Conservation (phyloP, 2,797 vertebrate genomes). For the Platalea minor region DNA sequence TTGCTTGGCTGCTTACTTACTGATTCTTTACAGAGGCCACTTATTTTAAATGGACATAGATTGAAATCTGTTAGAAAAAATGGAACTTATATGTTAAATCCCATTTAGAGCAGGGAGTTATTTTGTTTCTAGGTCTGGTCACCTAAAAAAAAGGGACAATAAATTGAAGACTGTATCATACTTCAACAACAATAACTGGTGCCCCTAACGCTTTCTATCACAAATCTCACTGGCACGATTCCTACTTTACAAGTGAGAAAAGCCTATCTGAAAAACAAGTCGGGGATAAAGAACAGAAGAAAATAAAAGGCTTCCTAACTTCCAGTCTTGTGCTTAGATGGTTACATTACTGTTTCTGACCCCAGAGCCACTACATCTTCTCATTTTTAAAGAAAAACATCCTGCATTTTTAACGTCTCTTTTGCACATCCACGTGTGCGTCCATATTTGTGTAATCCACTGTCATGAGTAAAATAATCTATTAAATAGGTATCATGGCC, state of each 20-base stretch:
- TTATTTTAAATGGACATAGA: conserved; percentile 20
- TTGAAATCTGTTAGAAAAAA: conserved; percentile 14
- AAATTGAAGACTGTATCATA: not conserved
- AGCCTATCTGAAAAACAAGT: not conserved
- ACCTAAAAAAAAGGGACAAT: not conserved
- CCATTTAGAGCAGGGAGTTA: not conserved
- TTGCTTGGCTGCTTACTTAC: conserved; percentile 41
- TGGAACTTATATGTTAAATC: not conserved
- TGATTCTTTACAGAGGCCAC: conserved; percentile 30
- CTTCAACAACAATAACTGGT: not conserved
- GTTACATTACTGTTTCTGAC: not conserved
- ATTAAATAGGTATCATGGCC: not conserved
- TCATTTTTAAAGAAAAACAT: not conserved
- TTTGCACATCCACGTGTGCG: not conserved
- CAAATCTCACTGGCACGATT: not conserved
- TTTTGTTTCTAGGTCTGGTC: conserved; percentile 5
- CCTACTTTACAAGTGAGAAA: not conserved
- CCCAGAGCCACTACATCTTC: not conserved
- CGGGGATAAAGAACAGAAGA: not conserved
- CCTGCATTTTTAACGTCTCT: not conserved
- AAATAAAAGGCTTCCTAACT: not conserved
- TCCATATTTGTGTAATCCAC: not conserved
- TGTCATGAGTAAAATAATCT: not conserved
- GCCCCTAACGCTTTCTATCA: not conserved
- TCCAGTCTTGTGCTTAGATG: not conserved